These are phyloP conservation scores for Drosophila incognita DNA, from an alignment of 2,888 invertebrate genomes.

Conservation along the genomic window DNA sequence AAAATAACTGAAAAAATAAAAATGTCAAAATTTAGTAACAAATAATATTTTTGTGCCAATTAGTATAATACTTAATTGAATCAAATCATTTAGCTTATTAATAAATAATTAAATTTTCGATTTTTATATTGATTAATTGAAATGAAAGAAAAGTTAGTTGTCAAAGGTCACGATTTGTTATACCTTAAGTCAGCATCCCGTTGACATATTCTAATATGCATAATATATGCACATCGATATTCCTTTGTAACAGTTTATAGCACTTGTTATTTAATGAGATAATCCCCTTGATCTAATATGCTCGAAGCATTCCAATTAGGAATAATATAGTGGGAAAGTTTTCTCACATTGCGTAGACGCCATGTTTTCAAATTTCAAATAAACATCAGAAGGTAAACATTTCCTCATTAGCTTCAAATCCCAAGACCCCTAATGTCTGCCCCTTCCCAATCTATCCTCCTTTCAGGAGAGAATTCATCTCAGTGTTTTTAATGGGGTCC, in stretches of 20 bases:
- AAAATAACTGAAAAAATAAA: neutral
- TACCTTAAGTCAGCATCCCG: neutral
- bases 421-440: neutral
- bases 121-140: neutral
- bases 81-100: neutral
- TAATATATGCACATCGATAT: neutral
- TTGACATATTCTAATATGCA: neutral
- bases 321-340: slow-evolving; percentile 1
- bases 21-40: neutral
- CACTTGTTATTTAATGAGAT: slow-evolving; percentile 25
- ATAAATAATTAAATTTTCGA: neutral
- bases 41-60: neutral
- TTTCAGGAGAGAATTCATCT: slow-evolving; percentile 18
- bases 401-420: slow-evolving; percentile 51
- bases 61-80: neutral
- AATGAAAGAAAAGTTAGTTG: too few species aligned
- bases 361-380: slow-evolving; percentile 28
- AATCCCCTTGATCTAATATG: slow-evolving; percentile 54
- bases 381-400: slow-evolving; percentile 40
- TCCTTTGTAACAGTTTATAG: slow-evolving; percentile 14
- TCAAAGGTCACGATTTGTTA: neutral
- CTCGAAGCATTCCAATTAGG: slow-evolving; percentile 42
- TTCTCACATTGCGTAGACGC: slow-evolving; percentile 39
- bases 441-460: neutral
- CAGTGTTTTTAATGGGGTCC: slow-evolving; percentile 24